Evolutionary conservation across 2,113 vertebrate genomes (phyloP), one percentile per base, ranked within the genome.

Genomic region (Muscicapa adusta): DNA sequence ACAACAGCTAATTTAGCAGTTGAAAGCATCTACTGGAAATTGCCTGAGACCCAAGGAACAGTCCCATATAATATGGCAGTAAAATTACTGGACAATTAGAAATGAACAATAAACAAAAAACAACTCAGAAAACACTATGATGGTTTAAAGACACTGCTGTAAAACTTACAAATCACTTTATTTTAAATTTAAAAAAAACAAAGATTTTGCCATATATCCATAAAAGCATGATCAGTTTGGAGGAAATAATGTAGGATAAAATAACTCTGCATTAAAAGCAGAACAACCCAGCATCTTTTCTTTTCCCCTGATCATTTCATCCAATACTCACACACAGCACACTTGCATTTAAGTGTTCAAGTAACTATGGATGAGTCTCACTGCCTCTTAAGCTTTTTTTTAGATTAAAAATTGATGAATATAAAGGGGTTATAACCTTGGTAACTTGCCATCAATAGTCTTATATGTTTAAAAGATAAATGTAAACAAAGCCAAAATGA

Each of bases 321-420:
- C 85, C 78, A 94, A 56, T 2, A n/a, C 34, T 82, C 78, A 63
- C 79, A 76, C 53, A 50, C 70, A 77, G 70, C 85, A 84, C 87
- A 75, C 93, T 97, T 93, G 91, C 94, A 91, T 95, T 95, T 91
- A 82, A 93, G 85, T 79, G 85, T 96, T 89, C 91, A 91, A 94
- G 96, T 89, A 97, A 97, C 97, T 96, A 96, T 47, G 91, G 96
- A 96, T 90, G 93, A 97, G 84, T 67, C 82, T 91, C 75, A 61
- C 79, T 96, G 95, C 97, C 95, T 97, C 96, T 84, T 92, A 96
- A 95, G 96, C 96, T 96, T 96, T 96, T 97, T 93, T 96, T 89
- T 78, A 98, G 97, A 98, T 98, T 98, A 98, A 98, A 98, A 98
- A 98, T 98, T 97, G 97, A 98, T 97, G 97, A 97, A 96, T 97